A percentile compares a stretch with the other conserved stretches of the same genome.
Conservation (phyloP, 2,888 invertebrate species). For the Cybosia mesomella region DNA sequence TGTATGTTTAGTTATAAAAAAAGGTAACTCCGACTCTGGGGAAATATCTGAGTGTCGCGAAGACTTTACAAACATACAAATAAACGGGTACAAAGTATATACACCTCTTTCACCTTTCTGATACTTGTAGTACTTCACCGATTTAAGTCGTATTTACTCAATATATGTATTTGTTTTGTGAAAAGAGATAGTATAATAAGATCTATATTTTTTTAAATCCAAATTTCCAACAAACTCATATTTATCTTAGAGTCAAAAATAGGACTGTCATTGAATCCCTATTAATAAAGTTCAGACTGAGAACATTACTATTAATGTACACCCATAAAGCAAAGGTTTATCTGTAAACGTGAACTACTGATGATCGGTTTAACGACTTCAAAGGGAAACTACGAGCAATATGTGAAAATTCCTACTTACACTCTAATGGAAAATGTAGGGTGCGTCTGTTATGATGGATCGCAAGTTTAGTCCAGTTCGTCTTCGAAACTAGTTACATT, state of each 20-base stretch:
- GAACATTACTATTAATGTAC: no score
- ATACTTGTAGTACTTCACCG: not conserved
- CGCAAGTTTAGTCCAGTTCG: slow-evolving; percentile 49
- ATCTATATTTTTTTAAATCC: not conserved
- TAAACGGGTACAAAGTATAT: slow-evolving; percentile 1
- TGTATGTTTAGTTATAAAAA: not conserved
- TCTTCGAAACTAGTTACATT: slow-evolving; percentile 66
- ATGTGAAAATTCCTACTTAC: not conserved
- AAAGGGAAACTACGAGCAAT: not conserved
- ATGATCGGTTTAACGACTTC: not conserved
- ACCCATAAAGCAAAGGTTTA: no score
- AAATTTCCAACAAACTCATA: not conserved
- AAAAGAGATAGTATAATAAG: not conserved
- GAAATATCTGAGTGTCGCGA: slow-evolving; percentile 2
- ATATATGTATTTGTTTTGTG: not conserved
- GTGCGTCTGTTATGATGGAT: slow-evolving; percentile 29
- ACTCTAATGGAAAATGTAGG: not conserved
- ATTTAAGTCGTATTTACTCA: not conserved
- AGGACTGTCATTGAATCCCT: not conserved
- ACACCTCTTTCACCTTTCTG: not conserved
- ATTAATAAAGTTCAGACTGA: not conserved
- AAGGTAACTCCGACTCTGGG: not conserved
- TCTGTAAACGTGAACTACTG: not conserved
- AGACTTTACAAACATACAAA: slow-evolving; percentile 1
- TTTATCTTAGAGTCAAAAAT: no score